Evolutionary conservation across 2,797 vertebrate genomes (phyloP).

Genomic region (Micromesistius poutassou): DNA sequence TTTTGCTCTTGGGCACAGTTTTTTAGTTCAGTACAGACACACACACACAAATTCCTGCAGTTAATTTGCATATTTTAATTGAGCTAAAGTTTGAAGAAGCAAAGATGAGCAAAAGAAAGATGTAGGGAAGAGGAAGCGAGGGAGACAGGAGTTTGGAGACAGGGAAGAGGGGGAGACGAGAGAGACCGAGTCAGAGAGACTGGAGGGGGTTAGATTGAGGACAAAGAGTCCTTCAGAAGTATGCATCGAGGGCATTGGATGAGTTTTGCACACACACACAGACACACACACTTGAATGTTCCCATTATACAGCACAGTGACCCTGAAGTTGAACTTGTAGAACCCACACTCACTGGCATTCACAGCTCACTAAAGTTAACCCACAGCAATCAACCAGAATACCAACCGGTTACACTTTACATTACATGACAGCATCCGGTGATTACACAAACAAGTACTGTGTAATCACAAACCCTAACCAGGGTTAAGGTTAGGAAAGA

Average conservation of each 20-base stretch:
- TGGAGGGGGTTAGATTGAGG: neutral
- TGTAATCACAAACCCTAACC: neutral
- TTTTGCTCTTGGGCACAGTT: no score
- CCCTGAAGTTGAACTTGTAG: neutral
- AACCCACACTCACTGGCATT: neutral
- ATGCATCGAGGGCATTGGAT: neutral
- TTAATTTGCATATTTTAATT: neutral
- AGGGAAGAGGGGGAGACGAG: no score
- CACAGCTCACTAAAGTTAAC: neutral
- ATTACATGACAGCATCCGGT: neutral
- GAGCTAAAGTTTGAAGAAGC: neutral
- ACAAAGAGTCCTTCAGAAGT: conserved; percentile 4
- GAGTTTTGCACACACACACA: conserved; percentile 16
- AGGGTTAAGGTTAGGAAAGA: neutral
- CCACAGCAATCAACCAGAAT: neutral
- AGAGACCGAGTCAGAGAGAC: neutral
- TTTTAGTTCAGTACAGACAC: conserved; percentile 15
- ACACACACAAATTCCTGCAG: neutral
- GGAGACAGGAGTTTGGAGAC: neutral
- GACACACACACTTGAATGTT: neutral
- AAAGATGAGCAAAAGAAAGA: no score
- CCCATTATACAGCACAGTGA: neutral
- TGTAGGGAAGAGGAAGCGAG: neutral
- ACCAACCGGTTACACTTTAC: neutral
- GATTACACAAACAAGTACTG: neutral